Conservation (phyloP, 2,888 invertebrate genomes). For the Lingula anatina region DNA sequence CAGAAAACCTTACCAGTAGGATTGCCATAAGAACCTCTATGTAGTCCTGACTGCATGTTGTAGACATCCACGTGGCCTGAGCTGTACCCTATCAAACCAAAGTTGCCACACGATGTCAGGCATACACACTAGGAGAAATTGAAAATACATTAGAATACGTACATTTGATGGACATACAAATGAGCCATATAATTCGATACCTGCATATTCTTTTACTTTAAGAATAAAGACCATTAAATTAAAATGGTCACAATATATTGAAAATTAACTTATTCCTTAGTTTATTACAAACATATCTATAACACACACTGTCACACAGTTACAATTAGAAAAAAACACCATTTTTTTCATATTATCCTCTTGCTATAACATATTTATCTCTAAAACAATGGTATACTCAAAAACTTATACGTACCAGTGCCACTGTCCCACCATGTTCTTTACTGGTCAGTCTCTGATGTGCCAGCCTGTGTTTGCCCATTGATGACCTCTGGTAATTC, state of each 20-base stretch:
- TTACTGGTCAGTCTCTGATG: slow-evolving; percentile 26
- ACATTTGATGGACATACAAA: no score
- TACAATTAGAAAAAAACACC: no score
- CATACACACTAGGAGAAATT: slow-evolving; percentile 56
- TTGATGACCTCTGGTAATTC: slow-evolving; percentile 77
- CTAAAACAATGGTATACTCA: no score
- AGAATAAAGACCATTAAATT: no score
- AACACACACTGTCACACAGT: no score
- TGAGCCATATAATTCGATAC: background rate
- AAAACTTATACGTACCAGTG: slow-evolving; percentile 20
- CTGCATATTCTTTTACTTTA: no score
- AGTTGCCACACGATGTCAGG: slow-evolving; percentile 89
- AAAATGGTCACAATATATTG: no score
- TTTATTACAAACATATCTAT: no score
- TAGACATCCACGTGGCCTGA: slow-evolving; percentile 78
- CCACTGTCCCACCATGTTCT: slow-evolving; percentile 25
- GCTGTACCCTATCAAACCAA: slow-evolving; percentile 82
- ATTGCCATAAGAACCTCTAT: slow-evolving; percentile 50
- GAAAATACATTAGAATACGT: background rate
- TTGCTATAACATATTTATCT: no score
- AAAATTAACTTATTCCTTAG: no score
- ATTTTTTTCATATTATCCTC: no score
- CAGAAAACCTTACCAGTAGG: slow-evolving; percentile 23
- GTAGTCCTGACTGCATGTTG: slow-evolving; percentile 92
- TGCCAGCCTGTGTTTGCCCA: slow-evolving; percentile 74